Evolutionary conservation across 2,888 invertebrate species (phyloP).

Genomic region (Prostheceraeus crozeri): DNA sequence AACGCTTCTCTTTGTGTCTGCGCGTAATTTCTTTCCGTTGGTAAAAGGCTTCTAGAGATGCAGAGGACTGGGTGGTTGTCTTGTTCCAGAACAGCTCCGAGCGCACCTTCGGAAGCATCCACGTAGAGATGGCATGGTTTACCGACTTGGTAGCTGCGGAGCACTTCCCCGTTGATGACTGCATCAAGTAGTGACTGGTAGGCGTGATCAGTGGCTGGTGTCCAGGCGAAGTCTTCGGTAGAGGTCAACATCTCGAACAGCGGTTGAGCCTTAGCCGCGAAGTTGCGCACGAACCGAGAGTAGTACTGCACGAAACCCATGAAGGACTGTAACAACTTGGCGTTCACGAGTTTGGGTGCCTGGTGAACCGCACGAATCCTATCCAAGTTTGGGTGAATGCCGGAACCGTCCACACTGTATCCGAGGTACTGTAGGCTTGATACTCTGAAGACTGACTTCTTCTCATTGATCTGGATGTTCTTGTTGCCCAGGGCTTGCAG

Average conservation of each 20-base stretch:
- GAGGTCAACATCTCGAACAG: constrained; percentile 6
- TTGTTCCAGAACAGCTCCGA: constrained; percentile 21
- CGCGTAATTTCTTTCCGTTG: constrained; percentile 4
- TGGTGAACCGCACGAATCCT: background rate
- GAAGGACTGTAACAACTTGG: background rate
- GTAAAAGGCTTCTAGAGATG: background rate
- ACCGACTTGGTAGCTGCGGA: background rate
- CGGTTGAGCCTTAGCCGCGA: constrained; percentile 5
- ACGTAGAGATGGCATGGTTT: background rate
- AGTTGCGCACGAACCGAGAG: constrained; percentile 11
- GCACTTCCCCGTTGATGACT: constrained; percentile 4
- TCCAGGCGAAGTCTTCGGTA: constrained; percentile 1
- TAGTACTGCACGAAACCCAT: constrained; percentile 12
- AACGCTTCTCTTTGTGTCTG: constrained; percentile 14
- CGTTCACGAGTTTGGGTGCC: background rate
- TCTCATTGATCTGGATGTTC: constrained; percentile 9
- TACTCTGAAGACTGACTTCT: background rate
- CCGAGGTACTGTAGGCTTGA: background rate
- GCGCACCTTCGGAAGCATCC: constrained; percentile 9
- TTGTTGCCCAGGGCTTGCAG: constrained; percentile 12
- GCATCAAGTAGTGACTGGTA: background rate
- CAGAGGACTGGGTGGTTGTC: constrained; percentile 14
- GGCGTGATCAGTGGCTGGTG: background rate
- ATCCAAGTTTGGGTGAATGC: constrained; percentile 1
- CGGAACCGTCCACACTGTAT: background rate